Evolutionary conservation across 1,140 invertebrate genomes (phyloP).

Genomic region (Drosophila nikananu): DNA sequence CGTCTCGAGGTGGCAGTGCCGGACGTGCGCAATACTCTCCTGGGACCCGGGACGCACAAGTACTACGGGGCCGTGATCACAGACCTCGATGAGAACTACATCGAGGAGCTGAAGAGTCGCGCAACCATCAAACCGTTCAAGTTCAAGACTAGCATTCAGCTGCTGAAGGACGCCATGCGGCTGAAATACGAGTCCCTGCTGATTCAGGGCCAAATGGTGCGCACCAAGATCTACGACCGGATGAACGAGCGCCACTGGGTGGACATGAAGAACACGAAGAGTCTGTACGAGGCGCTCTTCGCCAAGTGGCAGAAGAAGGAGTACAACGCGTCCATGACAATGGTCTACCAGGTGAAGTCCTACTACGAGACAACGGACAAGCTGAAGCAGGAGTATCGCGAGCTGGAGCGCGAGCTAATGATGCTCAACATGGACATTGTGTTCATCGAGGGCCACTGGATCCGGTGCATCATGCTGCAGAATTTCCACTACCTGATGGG

Average conservation of each 20-base stretch:
- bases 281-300: constrained; percentile 72
- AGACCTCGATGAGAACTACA: constrained; percentile 82
- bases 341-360: constrained; percentile 75
- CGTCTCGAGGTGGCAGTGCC: constrained; percentile 69
- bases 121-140: constrained; percentile 71
- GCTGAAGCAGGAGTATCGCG: constrained; percentile 61
- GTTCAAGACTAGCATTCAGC: constrained; percentile 64
- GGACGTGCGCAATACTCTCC: constrained; percentile 53
- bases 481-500: constrained; percentile 82
- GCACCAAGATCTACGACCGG: constrained; percentile 78
- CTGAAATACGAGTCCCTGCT: constrained; percentile 79
- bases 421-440: constrained; percentile 84
- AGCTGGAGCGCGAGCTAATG: constrained; percentile 69
- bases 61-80: constrained; percentile 69
- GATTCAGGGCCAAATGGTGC: constrained; percentile 78
- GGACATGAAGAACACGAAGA: constrained; percentile 66
- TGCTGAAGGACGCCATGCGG: constrained; percentile 74
- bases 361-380: constrained; percentile 77
- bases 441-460: constrained; percentile 80
- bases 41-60: constrained; percentile 54
- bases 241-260: constrained; percentile 78
- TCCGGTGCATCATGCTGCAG: constrained; percentile 79
- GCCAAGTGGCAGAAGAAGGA: constrained; percentile 81
- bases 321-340: constrained; percentile 76
- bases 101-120: constrained; percentile 74